Evolutionary conservation across 2,113 vertebrate genomes (phyloP).

Genomic region (Callipepla californica): DNA sequence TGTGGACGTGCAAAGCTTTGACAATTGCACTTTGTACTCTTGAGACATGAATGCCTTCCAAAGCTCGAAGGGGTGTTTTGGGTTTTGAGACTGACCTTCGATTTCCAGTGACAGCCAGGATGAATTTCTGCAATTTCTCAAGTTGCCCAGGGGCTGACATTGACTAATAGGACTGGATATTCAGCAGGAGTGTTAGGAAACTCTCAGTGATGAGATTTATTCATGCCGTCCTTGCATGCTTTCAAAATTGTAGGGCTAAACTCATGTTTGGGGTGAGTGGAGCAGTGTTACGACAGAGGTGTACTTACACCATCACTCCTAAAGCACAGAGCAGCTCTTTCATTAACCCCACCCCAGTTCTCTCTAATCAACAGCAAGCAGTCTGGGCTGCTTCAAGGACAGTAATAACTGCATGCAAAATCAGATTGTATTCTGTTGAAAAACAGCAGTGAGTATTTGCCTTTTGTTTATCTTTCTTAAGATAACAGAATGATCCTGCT

Average conservation of each 20-base stretch:
- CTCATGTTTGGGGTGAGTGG: conserved; percentile 18
- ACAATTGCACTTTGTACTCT: conserved; percentile 49
- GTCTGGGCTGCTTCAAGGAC: not conserved
- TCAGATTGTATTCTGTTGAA: not conserved
- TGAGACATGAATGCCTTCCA: conserved; percentile 41
- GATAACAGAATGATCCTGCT: not conserved
- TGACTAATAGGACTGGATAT: conserved; percentile 62
- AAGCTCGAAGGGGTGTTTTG: conserved; percentile 29
- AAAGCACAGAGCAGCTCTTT: not conserved
- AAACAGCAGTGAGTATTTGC: not conserved
- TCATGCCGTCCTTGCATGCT: not conserved
- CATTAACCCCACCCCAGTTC: not conserved
- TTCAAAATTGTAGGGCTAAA: conserved; percentile 24
- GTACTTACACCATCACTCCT: not conserved
- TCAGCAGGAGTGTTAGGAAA: conserved; percentile 43
- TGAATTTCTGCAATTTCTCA: conserved; percentile 62
- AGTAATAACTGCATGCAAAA: not conserved
- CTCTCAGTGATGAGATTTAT: conserved; percentile 29
- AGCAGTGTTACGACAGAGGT: not conserved
- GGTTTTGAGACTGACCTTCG: conserved; percentile 57
- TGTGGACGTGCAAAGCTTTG: not conserved
- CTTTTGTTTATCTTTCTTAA: conserved; percentile 41
- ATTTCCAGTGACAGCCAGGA: conserved; percentile 60
- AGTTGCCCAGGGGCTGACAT: conserved; percentile 24
- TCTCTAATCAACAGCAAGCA: not conserved